A percentile compares a stretch with the other conserved stretches of the same genome.
Evolutionary conservation across 2,888 invertebrate species (phyloP).

Genomic region (Acanthosepion lycidas): DNA sequence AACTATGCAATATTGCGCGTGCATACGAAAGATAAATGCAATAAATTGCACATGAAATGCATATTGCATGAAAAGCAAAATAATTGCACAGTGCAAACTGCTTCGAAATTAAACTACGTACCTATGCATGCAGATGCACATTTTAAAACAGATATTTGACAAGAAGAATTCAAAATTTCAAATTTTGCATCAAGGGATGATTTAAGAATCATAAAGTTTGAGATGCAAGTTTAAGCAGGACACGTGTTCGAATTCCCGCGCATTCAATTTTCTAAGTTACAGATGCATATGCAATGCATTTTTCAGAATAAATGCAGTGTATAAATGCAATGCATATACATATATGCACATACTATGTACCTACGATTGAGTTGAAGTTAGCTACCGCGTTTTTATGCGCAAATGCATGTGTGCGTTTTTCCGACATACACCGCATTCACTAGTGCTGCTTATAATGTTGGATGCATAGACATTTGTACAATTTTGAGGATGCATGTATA

Average conservation of each 20-base stretch:
- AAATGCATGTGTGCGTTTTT: too few species aligned
- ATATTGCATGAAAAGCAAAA: background rate
- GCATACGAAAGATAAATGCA: too few species aligned
- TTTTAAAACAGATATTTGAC: background rate
- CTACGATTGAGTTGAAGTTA: too few species aligned
- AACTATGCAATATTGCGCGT: too few species aligned
- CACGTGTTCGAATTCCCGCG: background rate
- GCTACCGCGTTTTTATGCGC: too few species aligned
- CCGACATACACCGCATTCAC: too few species aligned
- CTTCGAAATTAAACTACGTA: background rate
- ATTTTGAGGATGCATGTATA: too few species aligned
- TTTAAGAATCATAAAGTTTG: background rate
- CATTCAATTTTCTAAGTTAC: background rate
- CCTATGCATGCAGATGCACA: background rate
- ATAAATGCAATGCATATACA: background rate
- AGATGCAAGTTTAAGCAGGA: background rate
- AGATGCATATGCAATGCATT: background rate
- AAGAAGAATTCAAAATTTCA: background rate
- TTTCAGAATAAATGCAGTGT: background rate
- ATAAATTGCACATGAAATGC: background rate
- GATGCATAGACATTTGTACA: too few species aligned
- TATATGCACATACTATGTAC: background rate
- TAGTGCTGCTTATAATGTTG: too few species aligned
- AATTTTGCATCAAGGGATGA: background rate
- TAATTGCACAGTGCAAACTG: background rate